Evolutionary conservation across 1,140 invertebrate genomes (phyloP), one percentile per base, ranked within the genome.

Genomic region (Lasaia peninsularis): DNA sequence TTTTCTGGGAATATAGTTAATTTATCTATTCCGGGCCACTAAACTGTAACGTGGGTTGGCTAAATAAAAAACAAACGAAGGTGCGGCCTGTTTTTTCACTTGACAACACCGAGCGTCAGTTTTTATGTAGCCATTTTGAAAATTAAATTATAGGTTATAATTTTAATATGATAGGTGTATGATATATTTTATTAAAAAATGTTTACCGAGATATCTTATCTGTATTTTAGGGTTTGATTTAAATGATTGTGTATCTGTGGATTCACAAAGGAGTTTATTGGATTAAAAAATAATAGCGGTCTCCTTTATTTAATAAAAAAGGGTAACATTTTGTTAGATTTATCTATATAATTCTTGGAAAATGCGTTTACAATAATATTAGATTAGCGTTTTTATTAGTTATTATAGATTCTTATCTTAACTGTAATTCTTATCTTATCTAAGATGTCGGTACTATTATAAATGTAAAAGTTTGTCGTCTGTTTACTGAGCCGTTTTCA

Each of bases 141-240:
- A 85, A 86, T 86, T 88, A 85, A 87, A 87, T 86, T 87, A 87
- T 82, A 85, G 82, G 81, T 85, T 88, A 85, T 85, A 83, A 85
- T 86, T 85, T 80, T 85, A 83, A 85, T 87, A 82, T 80, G 80
- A 86, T 86, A 80, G 78, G 73, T 81, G 79, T 72, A 63, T 84
- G 83, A 84, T 78, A 82, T 86, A 86, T 82, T 82, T 84, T 71
- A 75, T 75, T 58, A 66, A 69, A 67, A 67, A 69, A 78, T 73
- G 67, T 71, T 68, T 74, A 66, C 56, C 56, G 55, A 74, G 80
- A 83, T 81, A 72, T 78, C 65, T 63, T 71, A 65, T 62, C 28
- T 56, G 48, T 52, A 37, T 63, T 57, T 60, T 34, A 54, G 44
- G 21, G 35, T 53, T 59, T 59, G 48, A 49, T 59, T 44, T 59